phyloP scores from a whole-genome alignment of 2,888 invertebrate genomes.

The Pterostichus madidus region DNA sequence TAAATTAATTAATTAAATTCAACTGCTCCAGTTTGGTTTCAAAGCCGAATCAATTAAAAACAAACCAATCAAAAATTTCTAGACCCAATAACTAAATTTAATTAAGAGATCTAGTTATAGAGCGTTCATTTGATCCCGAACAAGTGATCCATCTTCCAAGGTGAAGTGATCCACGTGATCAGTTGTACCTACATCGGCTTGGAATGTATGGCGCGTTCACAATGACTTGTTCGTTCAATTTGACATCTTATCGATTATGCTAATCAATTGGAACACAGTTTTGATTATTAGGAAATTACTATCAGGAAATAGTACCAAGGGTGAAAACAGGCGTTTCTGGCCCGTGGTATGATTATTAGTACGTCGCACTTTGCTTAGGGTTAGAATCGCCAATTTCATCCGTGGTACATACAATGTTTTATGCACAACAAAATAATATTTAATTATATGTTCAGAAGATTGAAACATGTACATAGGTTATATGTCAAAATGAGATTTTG shows the following conservation, averaged over 20 bases:
- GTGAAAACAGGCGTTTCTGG: no score
- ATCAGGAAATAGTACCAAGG: no score
- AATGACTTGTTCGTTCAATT: constrained; percentile 13
- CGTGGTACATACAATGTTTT: no score
- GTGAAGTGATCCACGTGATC: not conserved
- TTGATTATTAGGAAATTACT: no score
- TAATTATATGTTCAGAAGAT: no score
- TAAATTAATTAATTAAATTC: constrained; percentile 11
- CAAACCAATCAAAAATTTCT: not conserved
- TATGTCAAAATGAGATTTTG: no score
- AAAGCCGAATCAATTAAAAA: constrained; percentile 20
- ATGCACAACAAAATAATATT: no score
- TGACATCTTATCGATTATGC: constrained; percentile 27
- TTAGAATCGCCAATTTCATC: no score
- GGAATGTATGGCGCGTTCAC: constrained; percentile 8
- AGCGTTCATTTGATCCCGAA: not conserved
- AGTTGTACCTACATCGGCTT: constrained; percentile 6
- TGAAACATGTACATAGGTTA: no score
- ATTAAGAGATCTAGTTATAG: constrained; percentile 32
- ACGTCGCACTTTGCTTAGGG: no score
- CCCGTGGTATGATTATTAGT: no score
- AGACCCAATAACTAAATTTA: constrained; percentile 15
- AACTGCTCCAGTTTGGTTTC: constrained; percentile 23
- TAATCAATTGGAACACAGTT: not conserved
- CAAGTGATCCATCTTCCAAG: constrained; percentile 17